phyloP scores from a whole-genome alignment of 2,797 vertebrate genomes.

The Lagothrix lagotricha region DNA sequence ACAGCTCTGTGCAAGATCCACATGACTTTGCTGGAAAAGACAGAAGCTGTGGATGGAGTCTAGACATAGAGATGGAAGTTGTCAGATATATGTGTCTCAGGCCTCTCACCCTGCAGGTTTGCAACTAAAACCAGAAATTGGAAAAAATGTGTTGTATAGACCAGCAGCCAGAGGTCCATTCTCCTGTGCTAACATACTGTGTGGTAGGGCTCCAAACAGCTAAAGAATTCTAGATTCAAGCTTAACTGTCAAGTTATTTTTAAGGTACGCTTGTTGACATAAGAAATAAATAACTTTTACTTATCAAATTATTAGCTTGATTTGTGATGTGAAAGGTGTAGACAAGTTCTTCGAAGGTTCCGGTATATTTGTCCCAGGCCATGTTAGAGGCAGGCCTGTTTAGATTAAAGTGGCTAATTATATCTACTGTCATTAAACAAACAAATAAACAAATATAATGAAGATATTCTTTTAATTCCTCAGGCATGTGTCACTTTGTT shows the following conservation, averaged over 20 bases:
- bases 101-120: neutral
- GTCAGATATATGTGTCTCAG: neutral
- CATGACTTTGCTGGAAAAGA: neutral
- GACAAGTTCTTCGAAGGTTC: neutral
- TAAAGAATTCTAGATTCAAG: neutral
- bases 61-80: neutral
- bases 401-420: neutral
- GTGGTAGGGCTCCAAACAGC: neutral
- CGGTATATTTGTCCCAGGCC: neutral
- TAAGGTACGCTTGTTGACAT: neutral
- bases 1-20: neutral
- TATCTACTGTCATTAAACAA: neutral
- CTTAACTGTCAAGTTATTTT: neutral
- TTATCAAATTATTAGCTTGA: neutral
- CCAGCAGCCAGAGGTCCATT: rapidly evolving
- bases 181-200: neutral
- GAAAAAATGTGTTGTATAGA: neutral
- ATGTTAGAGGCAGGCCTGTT: neutral
- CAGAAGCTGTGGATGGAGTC: neutral
- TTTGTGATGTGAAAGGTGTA: neutral
- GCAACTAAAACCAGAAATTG: neutral
- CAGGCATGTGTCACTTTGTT: neutral
- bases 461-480: neutral
- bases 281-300: neutral
- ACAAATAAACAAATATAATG: neutral